These are phyloP conservation scores for Eurytoma californica DNA, from an alignment of 2,888 invertebrate genomes.

Conservation along the genomic window DNA sequence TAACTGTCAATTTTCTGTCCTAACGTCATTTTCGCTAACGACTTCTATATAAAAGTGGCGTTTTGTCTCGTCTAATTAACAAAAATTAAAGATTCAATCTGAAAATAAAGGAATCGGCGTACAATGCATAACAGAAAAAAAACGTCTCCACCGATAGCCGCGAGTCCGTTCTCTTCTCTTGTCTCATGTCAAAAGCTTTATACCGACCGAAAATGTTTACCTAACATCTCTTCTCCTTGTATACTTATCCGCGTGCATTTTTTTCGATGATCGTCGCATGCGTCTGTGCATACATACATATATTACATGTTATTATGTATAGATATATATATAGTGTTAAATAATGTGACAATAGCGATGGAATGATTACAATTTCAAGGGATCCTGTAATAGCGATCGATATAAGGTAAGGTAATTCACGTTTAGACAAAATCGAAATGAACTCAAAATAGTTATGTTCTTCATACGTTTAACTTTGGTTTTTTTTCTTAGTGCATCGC, in stretches of 20 bases:
- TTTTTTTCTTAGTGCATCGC: too few species aligned
- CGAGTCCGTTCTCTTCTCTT: conserved; percentile 24
- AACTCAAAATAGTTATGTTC: background rate
- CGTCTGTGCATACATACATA: conserved; percentile 45
- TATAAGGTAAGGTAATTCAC: conserved; percentile 44
- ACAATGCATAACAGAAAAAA: conserved; percentile 14
- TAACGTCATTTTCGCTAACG: background rate
- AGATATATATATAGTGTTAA: conserved; percentile 5
- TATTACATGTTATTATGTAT: conserved; percentile 12
- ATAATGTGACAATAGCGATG: conserved; percentile 19
- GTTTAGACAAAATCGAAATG: conserved; percentile 1
- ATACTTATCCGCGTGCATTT: conserved; percentile 21
- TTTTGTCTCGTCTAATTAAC: conserved; percentile 27
- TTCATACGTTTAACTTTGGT: background rate
- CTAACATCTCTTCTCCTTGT: conserved; percentile 15
- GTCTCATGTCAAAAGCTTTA: conserved; percentile 24
- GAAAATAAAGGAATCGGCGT: background rate
- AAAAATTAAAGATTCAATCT: background rate
- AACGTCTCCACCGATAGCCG: conserved; percentile 33
- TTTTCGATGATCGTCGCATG: conserved; percentile 47
- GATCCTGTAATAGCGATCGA: conserved; percentile 15
- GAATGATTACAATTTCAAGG: background rate
- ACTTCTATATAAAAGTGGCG: background rate
- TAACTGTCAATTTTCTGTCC: background rate
- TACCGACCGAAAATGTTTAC: conserved; percentile 16